phyloP scores from a whole-genome alignment of 2,797 vertebrate genomes.

The Percopsis omiscomaycus region DNA sequence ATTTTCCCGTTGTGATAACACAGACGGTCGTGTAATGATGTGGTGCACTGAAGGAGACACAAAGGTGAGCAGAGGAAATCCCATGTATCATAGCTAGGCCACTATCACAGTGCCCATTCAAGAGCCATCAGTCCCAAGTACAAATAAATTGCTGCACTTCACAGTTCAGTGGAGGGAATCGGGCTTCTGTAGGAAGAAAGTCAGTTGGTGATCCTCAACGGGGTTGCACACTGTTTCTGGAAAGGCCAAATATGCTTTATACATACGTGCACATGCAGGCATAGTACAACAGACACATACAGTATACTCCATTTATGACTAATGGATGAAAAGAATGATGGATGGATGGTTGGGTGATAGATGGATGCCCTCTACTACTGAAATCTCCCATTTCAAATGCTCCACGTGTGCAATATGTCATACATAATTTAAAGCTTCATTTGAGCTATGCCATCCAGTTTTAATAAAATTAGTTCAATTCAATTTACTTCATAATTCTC shows the following conservation, averaged over 20 bases:
- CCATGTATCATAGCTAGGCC: conserved; percentile 57
- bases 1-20: conserved; percentile 33
- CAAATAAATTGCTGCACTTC: conserved; percentile 69
- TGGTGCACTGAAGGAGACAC: conserved; percentile 49
- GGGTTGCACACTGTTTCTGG: conserved; percentile 1
- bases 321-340: no score
- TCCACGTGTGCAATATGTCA: no score
- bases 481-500: no score
- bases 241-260: neutral
- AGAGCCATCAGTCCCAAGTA: conserved; percentile 50
- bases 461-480: no score
- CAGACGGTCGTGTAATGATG: conserved; percentile 45
- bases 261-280: no score
- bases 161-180: conserved; percentile 69
- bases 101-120: conserved; percentile 55
- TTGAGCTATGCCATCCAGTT: no score
- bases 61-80: conserved; percentile 60
- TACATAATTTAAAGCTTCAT: no score
- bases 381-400: no score
- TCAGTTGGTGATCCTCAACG: conserved; percentile 31
- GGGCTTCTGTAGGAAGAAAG: conserved; percentile 42
- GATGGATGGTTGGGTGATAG: no score
- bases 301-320: no score
- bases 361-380: no score
- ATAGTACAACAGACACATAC: no score